Conservation (phyloP, 1,140 invertebrate species). For the Muscidifurax raptorellus region DNA sequence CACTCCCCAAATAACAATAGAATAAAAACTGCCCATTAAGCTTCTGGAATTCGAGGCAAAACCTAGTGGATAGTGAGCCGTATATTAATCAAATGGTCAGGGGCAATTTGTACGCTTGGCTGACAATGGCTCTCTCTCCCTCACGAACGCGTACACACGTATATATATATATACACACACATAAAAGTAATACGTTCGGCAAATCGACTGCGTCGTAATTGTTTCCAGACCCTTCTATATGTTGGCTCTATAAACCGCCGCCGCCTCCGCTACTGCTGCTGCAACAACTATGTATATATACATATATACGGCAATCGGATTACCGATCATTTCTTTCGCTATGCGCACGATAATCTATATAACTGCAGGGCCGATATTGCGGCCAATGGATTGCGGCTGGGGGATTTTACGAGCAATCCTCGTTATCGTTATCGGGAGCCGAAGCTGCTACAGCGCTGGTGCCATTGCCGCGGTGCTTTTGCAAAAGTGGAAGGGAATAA, state of each 20-base stretch:
- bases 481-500: slow-evolving; percentile 6
- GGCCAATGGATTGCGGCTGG: slow-evolving; percentile 18
- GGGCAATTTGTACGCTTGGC: not conserved
- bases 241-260: not conserved
- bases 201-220: slow-evolving; percentile 11
- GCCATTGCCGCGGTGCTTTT: slow-evolving; percentile 32
- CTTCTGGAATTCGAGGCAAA: not conserved
- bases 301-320: not conserved
- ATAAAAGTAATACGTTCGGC: slow-evolving; percentile 16
- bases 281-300: not conserved
- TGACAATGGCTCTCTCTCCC: not conserved
- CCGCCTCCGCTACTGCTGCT: not conserved
- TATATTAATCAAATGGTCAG: not conserved
- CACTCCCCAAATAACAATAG: not conserved
- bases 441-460: not conserved
- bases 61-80: not conserved
- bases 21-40: not conserved
- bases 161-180: not conserved
- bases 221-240: not conserved
- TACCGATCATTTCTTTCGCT: slow-evolving; percentile 6
- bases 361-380: not conserved
- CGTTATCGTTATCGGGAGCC: slow-evolving; percentile 36
- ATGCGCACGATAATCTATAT: slow-evolving; percentile 3
- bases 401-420: slow-evolving; percentile 44
- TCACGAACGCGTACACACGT: too few species aligned